phyloP scores from a whole-genome alignment of 2,113 vertebrate species.

The Theristicus caerulescens region DNA sequence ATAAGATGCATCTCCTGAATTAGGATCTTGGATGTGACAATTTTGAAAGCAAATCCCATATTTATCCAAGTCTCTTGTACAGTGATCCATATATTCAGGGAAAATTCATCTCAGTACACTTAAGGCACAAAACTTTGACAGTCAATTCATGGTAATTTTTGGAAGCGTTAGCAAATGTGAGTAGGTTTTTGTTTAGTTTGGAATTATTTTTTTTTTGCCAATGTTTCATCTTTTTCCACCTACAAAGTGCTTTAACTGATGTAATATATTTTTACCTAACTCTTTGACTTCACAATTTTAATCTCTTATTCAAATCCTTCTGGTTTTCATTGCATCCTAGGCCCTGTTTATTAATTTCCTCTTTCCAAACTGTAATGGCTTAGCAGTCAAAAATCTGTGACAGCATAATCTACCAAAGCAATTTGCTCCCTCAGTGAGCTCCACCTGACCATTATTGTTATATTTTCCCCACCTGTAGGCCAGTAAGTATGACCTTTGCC shows the following conservation, averaged over 20 bases:
- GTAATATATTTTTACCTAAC: not conserved
- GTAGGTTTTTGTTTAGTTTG: not conserved
- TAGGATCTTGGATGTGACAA: not conserved
- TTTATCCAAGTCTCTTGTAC: not conserved
- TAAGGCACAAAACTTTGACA: not conserved
- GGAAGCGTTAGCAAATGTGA: not conserved
- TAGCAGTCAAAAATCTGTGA: not conserved
- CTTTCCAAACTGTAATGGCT: not conserved
- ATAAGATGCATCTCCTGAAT: not conserved
- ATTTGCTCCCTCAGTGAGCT: not conserved
- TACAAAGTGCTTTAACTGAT: not conserved
- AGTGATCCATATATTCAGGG: not conserved
- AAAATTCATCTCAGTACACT: not conserved
- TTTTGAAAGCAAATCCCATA: not conserved
- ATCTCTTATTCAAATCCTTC: not conserved
- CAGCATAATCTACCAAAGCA: not conserved
- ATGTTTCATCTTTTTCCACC: not conserved
- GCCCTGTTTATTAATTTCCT: not conserved
- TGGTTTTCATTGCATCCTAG: not conserved
- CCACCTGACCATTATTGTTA: not conserved
- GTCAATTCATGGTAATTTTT: not conserved
- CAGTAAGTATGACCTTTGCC: not conserved
- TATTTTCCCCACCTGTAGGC: not conserved
- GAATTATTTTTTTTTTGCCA: not conserved
- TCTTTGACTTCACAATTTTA: not conserved